Evolutionary conservation across 2,888 invertebrate genomes (phyloP).

Genomic region (Lithophane ornitopus): DNA sequence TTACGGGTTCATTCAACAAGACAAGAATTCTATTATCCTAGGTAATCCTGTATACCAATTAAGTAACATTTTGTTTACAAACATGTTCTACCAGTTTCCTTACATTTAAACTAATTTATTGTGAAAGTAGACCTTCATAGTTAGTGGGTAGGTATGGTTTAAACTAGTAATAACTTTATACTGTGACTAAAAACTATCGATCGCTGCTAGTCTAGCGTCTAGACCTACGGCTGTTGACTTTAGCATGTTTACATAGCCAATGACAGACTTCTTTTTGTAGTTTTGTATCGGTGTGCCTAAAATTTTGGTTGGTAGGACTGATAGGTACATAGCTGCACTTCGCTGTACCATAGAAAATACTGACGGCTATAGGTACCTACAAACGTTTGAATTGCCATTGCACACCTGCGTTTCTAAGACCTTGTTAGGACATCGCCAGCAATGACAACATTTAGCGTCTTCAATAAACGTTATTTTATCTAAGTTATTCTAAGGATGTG

Average conservation of each 20-base stretch:
- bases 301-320: too few relatives aligned
- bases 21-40: too few relatives aligned
- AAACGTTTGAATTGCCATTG: conserved; percentile 14
- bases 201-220: conserved; percentile 48
- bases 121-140: neutral
- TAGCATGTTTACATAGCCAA: neutral
- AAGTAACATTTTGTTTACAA: neutral
- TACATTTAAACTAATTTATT: neutral
- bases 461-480: conserved; percentile 22
- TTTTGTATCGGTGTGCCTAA: neutral
- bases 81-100: neutral
- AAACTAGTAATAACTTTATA: neutral
- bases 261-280: neutral
- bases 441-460: conserved; percentile 27
- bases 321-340: neutral
- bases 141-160: neutral
- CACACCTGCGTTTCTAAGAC: conserved; percentile 41
- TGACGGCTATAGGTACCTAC: neutral
- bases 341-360: too few relatives aligned
- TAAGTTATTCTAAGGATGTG: conserved; percentile 36
- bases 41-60: too few relatives aligned
- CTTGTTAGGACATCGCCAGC: conserved; percentile 39
- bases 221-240: conserved; percentile 28
- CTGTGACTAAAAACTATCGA: conserved; percentile 49
- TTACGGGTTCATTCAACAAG: neutral